Conservation (phyloP, 35 echinoderm and acorn worm species). For the Apostichopus parvimensis region DNA sequence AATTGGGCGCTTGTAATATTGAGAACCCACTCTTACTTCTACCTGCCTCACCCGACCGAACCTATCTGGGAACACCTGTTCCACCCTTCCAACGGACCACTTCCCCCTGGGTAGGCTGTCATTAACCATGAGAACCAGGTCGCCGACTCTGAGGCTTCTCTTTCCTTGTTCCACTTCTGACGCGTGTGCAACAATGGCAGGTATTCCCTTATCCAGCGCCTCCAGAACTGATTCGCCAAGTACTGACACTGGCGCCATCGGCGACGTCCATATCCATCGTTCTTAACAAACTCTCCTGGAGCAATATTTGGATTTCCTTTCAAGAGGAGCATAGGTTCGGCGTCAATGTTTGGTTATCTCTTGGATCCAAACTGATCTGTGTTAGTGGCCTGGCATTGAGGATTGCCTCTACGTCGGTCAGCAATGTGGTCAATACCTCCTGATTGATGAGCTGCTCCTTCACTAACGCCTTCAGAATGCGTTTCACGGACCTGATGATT, state of each 20-base stretch:
- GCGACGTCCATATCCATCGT: slow-evolving; percentile 25
- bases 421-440: no score
- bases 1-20: slow-evolving; percentile 50
- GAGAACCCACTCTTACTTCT: slow-evolving; percentile 55
- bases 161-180: slow-evolving; percentile 55
- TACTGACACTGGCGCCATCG: slow-evolving; percentile 70
- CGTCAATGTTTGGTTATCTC: background rate
- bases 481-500: background rate
- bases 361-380: no score
- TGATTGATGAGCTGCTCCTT: background rate
- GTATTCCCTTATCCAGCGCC: slow-evolving; percentile 66
- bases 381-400: no score
- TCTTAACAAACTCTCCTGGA: slow-evolving; percentile 41
- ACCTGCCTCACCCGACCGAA: slow-evolving; percentile 62
- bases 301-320: slow-evolving; percentile 23
- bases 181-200: slow-evolving; percentile 64
- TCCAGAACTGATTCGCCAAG: slow-evolving; percentile 70
- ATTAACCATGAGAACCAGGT: slow-evolving; percentile 63
- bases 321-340: slow-evolving; percentile 64
- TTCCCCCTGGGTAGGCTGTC: slow-evolving; percentile 49
- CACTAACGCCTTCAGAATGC: background rate
- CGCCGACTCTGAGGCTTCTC: slow-evolving; percentile 51
- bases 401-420: no score
- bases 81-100: slow-evolving; percentile 53
- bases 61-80: slow-evolving; percentile 56